Evolutionary conservation across 2,113 vertebrate genomes (phyloP).

Genomic region (Dasyurus viverrinus): DNA sequence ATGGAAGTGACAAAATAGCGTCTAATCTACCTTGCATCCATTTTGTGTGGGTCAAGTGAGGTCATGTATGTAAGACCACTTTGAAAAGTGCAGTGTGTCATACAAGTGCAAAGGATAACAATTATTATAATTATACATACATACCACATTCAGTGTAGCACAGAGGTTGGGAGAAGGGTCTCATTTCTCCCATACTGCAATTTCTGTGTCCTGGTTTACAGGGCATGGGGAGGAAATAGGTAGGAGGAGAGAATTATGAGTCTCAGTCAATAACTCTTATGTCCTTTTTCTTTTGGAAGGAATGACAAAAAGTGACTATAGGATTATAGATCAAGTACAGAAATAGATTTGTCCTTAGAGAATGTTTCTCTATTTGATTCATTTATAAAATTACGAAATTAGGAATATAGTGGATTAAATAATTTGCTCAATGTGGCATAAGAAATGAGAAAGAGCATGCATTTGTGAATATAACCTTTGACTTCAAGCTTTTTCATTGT

Average conservation of each 20-base stretch:
- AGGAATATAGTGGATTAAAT: neutral
- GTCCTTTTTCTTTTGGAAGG: neutral
- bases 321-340: neutral
- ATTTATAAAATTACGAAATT: neutral
- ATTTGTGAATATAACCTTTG: neutral
- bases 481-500: neutral
- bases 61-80: neutral
- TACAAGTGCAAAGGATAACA: neutral
- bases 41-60: constrained; percentile 2
- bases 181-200: neutral
- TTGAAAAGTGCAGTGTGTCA: neutral
- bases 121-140: neutral
- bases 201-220: neutral
- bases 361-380: neutral
- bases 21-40: neutral
- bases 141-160: neutral
- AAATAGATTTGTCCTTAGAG: neutral
- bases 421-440: neutral
- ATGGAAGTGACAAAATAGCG: constrained; percentile 7
- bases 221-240: neutral
- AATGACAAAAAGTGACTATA: neutral
- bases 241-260: neutral
- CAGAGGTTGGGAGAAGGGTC: neutral
- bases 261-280: neutral
- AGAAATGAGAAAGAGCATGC: neutral